phyloP scores from a whole-genome alignment of 2,113 vertebrate species.

The Thinocorus orbignyianus region DNA sequence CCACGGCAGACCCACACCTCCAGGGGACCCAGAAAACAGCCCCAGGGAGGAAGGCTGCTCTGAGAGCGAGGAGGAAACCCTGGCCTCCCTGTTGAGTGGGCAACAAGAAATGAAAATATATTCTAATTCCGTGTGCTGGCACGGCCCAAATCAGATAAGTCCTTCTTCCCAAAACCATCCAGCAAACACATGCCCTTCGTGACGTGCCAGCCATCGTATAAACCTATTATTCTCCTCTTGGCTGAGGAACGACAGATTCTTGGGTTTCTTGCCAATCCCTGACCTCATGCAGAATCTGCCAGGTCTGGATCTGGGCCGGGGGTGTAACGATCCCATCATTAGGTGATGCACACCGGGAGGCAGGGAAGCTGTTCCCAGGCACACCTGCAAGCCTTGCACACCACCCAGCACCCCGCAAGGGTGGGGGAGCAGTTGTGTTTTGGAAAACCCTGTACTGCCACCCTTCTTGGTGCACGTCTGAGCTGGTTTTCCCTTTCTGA shows the following conservation, averaged over 20 bases:
- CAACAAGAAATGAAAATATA: neutral
- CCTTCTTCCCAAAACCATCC: neutral
- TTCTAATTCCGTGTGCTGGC: neutral
- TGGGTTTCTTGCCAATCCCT: neutral
- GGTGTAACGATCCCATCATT: neutral
- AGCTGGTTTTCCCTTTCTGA: neutral
- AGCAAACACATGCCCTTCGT: neutral
- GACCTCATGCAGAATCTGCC: neutral
- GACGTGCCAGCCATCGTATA: neutral
- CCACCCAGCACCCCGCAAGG: neutral
- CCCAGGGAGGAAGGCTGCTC: neutral
- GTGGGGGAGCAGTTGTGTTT: neutral
- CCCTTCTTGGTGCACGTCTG: neutral
- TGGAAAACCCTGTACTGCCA: neutral
- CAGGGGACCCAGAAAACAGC: fast-evolving
- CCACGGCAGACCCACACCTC: fast-evolving
- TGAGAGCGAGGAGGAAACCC: neutral
- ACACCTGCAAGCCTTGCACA: neutral
- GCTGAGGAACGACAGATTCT: neutral
- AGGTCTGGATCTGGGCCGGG: neutral
- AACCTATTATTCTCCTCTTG: neutral
- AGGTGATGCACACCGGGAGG: neutral
- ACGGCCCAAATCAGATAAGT: neutral
- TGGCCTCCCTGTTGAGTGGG: neutral
- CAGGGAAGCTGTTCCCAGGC: neutral